Base-by-base conservation (phyloP, 2,113 vertebrate genomes). In the Sinocyclocheilus maitianheensis region DNA sequence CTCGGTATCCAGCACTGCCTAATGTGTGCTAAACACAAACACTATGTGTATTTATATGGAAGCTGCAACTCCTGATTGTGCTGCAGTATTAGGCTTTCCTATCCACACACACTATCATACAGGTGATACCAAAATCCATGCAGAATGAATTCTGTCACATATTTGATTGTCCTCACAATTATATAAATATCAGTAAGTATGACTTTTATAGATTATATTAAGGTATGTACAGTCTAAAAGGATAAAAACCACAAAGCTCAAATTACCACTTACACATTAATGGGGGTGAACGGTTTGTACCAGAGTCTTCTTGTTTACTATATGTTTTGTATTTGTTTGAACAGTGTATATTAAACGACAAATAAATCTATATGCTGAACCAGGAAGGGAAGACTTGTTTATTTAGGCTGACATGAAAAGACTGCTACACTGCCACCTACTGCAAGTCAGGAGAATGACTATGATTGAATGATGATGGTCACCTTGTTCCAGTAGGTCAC, bases 301-400 rank as follows among this genome's bases (percentile, higher is more conserved):
- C 82, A 48, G 53, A 69, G 75, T 82, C 88, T 60, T 85, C 48
- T 71, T 14, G 5, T 85, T 71, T 86, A 62, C 75, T 83, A 82
- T 88, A 30, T 82, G 81, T 88, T 89, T 89, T 90, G 84, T 89
- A 87, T 86, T 67, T 83, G 80, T 89, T 85, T 81, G 65, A 83
- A 60, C 14, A 72, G 72, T 88, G 40, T 84, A 74, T 55, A 86
- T 48, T 69, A 46, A 46, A 46, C 43, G 20, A 84, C 13, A 34
- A 81, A 86, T 83, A 86, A 89, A 86, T 77, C 60, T 89, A 77
- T 78, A 89, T 74, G 83, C 53, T 69, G 62, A 69, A 83, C 24
- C 12, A 67, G 53, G 18, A 22, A 67, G 51, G 18, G 26, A 55
- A 72, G 11, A 62, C 48, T 9, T 55, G 65, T 37, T 46, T n/a